Evolutionary conservation across 2,113 vertebrate genomes (phyloP), one percentile per base, ranked within the genome.

Genomic region (Ascaphus truei): DNA sequence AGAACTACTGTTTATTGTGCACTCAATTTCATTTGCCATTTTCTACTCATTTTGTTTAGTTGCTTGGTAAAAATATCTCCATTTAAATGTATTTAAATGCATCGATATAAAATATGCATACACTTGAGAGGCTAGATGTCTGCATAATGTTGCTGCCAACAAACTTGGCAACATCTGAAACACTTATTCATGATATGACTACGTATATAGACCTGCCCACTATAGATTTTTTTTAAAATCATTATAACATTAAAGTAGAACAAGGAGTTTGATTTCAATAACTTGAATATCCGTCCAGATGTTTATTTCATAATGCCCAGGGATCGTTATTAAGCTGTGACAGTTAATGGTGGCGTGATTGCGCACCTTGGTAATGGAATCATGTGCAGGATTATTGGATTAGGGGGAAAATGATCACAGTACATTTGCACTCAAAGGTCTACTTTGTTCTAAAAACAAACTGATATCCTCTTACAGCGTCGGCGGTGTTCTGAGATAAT

Each of bases 11-110:
- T 6, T 45, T 45, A 29, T 45, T 29, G 29, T 43, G 60, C 23
- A 41, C 41, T 48, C 48, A 26, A 65, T 65, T 52, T 29, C 23
- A 65, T 22, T 36, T 27, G 31, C 20, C 31, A 51, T 27, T 27
- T 52, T 27, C 20, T 36, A 41, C 47, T 45, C 47, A 68, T 68
- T 57, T 20, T 31, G 37, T 57, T 68, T 57, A 20, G 37, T 43
- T 41, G 50, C 51, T 50, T 31, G 37, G 50, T 55, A 66, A 55
- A 43, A 41, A 43, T 66, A 23, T 52, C 37, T 26, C 63, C 16
- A 55, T 36, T 53, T 66, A 55, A 15, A 48, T 43, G 53, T 41
- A 66, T 66, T 66, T 66, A 66, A n/a, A 55, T 66, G 34, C 34
- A 41, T 55, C 43, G 30, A 66, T 66, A 55, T 66, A 26, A 29